Base-by-base conservation (phyloP, 2,797 vertebrate species). In the Sebastes jordani region DNA sequence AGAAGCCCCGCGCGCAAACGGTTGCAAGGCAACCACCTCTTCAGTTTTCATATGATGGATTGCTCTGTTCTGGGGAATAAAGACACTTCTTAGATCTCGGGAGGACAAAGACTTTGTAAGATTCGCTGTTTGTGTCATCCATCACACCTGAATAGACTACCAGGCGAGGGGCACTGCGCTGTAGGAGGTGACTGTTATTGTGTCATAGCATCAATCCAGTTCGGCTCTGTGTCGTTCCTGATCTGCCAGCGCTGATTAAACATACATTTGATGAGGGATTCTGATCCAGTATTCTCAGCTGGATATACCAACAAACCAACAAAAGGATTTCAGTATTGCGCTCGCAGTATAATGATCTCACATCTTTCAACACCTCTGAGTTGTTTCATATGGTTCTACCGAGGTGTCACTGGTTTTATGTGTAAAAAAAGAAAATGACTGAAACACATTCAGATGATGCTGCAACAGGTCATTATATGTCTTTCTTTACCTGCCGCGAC, bases 1-100 rank as follows among this genome's bases (percentile, higher is more conserved):
- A 79, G 70, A 78, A 89, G 78, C 73, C 55, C 42, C 32, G 46
- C 73, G 64, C 81, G 80, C 70, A 77, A 71, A 74, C 16, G 67
- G 82, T 90, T 88, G 85, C 80, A 87, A 88, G 75, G 87, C 83
- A 90, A 86, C 75, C 62, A 66, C 69, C 75, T 80, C 88, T 83
- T 76, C 77, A 86, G 32, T 87, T 78, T 90, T 80, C 58, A 81
- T 82, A 74, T 87, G 81, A 89, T 84, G 74, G 82, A 87, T 86
- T 78, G 65, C 68, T 72, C 22, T 89, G 52, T 89, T 87, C 74
- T 69, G 78, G 54, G 25, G 54, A 86, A 85, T 80, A 82, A 80
- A 89, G 83, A 88, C 86, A 82, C 81, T 83, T 84, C 62, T 87
- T 80, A 81, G 89, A 91, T 89, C 72, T 75, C 29, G 34, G 65